phyloP scores from a whole-genome alignment of 2,888 invertebrate genomes.

The Leucozona laternaria region DNA sequence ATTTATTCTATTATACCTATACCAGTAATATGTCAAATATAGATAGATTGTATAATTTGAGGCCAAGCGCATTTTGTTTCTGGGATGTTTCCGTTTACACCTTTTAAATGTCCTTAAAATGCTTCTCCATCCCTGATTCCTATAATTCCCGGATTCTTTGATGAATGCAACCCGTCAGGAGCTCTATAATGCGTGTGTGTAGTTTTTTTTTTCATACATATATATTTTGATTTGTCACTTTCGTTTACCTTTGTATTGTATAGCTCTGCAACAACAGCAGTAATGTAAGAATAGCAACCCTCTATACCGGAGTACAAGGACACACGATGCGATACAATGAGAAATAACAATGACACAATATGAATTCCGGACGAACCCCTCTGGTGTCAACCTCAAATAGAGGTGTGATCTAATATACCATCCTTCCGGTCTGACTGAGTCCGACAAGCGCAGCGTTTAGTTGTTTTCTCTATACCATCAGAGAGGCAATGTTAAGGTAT shows the following conservation, averaged over 20 bases:
- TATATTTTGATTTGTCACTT: slow-evolving; percentile 71
- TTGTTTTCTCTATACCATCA: slow-evolving; percentile 23
- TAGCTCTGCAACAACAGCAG: not conserved
- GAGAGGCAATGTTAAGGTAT: not conserved
- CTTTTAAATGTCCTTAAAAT: slow-evolving; percentile 64
- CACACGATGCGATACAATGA: slow-evolving; percentile 16
- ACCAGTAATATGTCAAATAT: slow-evolving; percentile 15
- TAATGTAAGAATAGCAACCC: slow-evolving; percentile 40
- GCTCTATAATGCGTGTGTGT: slow-evolving; percentile 31
- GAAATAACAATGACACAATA: slow-evolving; percentile 20
- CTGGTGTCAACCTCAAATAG: slow-evolving; percentile 79
- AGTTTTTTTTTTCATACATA: not conserved
- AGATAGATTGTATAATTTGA: slow-evolving; percentile 17
- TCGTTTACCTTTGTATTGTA: slow-evolving; percentile 52
- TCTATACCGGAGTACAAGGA: slow-evolving; percentile 44
- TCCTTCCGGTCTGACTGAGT: slow-evolving; percentile 77
- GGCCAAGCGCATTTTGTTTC: slow-evolving; percentile 6
- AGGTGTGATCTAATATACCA: slow-evolving; percentile 81
- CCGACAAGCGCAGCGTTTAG: slow-evolving; percentile 36
- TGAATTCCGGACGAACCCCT: slow-evolving; percentile 70
- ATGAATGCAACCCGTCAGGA: slow-evolving; percentile 45
- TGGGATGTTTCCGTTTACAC: slow-evolving; percentile 68
- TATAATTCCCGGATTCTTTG: slow-evolving; percentile 34
- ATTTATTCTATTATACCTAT: slow-evolving; percentile 63
- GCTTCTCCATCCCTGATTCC: slow-evolving; percentile 40